phyloP scores from a whole-genome alignment of 2,113 vertebrate species.

The Indicator indicator region DNA sequence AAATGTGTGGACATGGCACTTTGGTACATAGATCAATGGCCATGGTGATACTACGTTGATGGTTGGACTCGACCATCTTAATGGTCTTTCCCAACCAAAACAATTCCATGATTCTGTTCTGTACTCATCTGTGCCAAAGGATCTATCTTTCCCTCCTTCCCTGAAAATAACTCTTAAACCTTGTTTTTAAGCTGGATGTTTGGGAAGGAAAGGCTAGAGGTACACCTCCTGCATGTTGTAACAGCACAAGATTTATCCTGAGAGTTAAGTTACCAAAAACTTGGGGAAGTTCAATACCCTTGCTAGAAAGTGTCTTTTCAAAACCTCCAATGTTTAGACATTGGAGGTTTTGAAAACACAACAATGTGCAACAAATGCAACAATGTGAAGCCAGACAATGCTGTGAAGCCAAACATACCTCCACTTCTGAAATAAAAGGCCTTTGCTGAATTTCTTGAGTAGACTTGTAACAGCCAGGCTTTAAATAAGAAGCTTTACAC shows the following conservation, averaged over 20 bases:
- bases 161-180: not conserved
- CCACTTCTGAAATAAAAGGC: not conserved
- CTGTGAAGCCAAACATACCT: not conserved
- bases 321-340: not conserved
- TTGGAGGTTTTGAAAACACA: not conserved
- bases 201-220: not conserved
- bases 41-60: too few relatives aligned
- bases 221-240: not conserved
- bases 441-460: not conserved
- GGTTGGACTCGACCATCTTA: too few relatives aligned
- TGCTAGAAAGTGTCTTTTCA: not conserved
- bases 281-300: not conserved
- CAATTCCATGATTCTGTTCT: too few relatives aligned
- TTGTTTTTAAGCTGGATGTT: not conserved
- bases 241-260: not conserved
- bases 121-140: not conserved
- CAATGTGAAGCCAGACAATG: too few relatives aligned
- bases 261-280: not conserved
- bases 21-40: too few relatives aligned
- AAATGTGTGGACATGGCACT: too few relatives aligned
- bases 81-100: too few relatives aligned
- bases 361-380: not conserved
- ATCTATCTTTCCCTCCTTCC: fast-evolving
- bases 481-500: not conserved
- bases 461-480: not conserved